Percentiles rank a stretch among this genome's conserved stretches.
Evolutionary conservation across 2,113 vertebrate species (phyloP).

Genomic region (Melanerpes aurifrons): DNA sequence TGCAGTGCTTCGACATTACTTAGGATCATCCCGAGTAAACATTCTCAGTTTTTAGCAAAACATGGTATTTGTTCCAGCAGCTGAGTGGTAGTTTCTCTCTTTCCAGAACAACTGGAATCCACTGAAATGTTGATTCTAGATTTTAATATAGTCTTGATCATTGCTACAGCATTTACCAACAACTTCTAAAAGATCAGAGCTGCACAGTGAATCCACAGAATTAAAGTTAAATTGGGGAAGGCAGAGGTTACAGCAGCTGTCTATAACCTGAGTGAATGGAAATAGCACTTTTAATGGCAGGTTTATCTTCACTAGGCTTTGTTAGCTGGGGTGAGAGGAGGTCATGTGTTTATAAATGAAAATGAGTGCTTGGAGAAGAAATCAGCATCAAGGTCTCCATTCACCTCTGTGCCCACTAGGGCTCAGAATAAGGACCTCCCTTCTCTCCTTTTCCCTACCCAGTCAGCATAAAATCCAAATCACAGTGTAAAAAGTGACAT

Average conservation of each 20-base stretch:
- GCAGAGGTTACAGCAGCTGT: not conserved
- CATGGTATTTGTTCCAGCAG: not conserved
- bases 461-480: not conserved
- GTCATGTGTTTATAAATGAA: not conserved
- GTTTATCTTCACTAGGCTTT: not conserved
- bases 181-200: not conserved
- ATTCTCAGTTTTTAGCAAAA: not conserved
- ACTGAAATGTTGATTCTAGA: not conserved
- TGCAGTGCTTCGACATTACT: not conserved
- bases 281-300: not conserved
- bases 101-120: not conserved
- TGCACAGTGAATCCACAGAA: not conserved
- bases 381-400: not conserved
- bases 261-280: not conserved
- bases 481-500: not conserved
- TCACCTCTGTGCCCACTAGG: not conserved
- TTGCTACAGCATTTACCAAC: not conserved
- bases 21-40: constrained; percentile 3
- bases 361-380: not conserved
- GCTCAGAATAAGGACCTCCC: not conserved
- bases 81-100: not conserved
- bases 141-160: not conserved
- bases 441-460: not conserved
- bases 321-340: not conserved
- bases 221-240: not conserved